phyloP scores from a whole-genome alignment of 2,113 vertebrate genomes.

The Phyllostomus hastatus region DNA sequence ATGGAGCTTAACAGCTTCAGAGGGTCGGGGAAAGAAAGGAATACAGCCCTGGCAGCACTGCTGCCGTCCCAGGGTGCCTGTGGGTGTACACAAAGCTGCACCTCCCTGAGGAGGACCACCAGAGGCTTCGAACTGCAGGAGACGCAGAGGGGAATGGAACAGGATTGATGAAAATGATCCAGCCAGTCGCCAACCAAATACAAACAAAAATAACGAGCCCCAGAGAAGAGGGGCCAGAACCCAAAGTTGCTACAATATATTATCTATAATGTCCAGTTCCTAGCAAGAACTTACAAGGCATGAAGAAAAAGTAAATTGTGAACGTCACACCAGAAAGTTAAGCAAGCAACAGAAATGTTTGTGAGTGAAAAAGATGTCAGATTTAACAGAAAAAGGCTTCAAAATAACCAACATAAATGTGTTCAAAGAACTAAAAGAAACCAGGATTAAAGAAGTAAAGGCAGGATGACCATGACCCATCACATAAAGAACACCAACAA shows the following conservation, averaged over 20 bases:
- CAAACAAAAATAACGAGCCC: neutral
- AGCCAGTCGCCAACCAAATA: neutral
- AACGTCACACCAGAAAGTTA: neutral
- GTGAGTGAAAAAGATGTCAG: neutral
- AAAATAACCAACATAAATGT: neutral
- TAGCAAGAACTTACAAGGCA: neutral
- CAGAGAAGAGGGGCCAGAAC: neutral
- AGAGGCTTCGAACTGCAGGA: neutral
- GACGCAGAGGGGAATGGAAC: neutral
- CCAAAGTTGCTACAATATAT: neutral
- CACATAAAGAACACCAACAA: neutral
- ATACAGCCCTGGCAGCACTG: neutral
- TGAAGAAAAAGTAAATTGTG: neutral
- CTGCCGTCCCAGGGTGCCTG: neutral
- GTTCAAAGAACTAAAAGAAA: neutral
- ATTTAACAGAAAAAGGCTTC: neutral
- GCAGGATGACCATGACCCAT: no score
- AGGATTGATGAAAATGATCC: neutral
- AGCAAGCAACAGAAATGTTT: neutral
- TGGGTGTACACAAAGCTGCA: neutral
- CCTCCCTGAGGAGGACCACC: neutral
- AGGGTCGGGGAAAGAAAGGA: neutral
- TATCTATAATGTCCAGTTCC: neutral
- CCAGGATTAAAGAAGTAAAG: neutral
- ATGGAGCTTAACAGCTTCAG: neutral